These are phyloP conservation scores for Lepetodrilus schrolli DNA, from an alignment of 2,888 invertebrate genomes.

Conservation along the genomic window DNA sequence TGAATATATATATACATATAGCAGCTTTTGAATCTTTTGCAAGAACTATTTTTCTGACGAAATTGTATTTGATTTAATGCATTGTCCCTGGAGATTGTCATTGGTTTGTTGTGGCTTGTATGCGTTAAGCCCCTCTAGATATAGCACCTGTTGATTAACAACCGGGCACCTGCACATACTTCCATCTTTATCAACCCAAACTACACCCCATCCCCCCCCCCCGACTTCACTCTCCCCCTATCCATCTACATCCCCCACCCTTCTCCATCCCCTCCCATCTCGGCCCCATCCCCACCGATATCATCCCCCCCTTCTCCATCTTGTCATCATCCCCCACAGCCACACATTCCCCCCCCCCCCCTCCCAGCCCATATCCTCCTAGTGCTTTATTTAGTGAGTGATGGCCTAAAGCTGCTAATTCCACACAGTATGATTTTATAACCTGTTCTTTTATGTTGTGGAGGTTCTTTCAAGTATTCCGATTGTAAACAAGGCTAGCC, in stretches of 20 bases:
- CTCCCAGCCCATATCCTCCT: not conserved
- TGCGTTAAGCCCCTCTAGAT: too few species aligned
- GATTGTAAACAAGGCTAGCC: not conserved
- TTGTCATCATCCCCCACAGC: not conserved
- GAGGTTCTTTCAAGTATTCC: constrained; percentile 9
- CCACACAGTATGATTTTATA: constrained; percentile 11
- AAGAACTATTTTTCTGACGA: too few species aligned
- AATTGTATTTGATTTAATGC: too few species aligned
- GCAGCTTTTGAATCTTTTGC: too few species aligned
- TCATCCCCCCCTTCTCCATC: not conserved
- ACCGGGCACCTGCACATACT: not conserved
- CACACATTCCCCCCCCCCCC: not conserved
- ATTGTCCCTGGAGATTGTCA: too few species aligned
- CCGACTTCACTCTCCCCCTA: not conserved
- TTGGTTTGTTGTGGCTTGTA: too few species aligned
- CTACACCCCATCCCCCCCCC: not conserved
- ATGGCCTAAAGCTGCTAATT: constrained; percentile 10
- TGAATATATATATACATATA: too few species aligned
- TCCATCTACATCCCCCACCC: not conserved
- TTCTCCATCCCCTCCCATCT: not conserved
- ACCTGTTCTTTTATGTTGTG: constrained; percentile 14
- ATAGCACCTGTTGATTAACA: too few species aligned
- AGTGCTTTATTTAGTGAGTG: not conserved
- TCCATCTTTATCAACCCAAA: not conserved
- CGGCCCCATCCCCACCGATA: not conserved